These are phyloP conservation scores for Asarcornis scutulata DNA, from an alignment of 2,113 vertebrate species.

Conservation along the genomic window DNA sequence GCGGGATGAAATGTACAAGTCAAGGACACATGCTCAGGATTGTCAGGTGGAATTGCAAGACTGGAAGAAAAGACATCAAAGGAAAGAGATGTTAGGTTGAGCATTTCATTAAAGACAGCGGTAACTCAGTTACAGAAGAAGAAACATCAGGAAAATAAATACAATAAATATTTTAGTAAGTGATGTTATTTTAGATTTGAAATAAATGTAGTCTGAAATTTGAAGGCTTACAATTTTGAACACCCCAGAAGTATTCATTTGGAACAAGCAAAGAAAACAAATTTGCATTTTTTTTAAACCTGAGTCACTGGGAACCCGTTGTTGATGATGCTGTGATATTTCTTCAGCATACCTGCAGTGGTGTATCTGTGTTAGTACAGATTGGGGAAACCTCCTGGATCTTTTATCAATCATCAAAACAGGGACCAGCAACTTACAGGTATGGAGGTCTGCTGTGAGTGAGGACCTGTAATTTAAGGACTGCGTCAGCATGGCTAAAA, in stretches of 20 bases:
- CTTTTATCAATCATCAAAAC: neutral
- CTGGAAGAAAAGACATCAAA: neutral
- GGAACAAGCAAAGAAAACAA: neutral
- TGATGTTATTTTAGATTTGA: neutral
- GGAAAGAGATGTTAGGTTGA: neutral
- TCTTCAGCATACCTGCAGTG: neutral
- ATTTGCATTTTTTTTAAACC: neutral
- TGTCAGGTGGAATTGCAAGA: neutral
- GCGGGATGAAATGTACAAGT: neutral
- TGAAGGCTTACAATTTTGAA: neutral
- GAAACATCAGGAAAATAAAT: neutral
- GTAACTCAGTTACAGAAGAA: neutral
- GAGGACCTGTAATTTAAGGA: neutral
- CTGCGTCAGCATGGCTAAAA: neutral
- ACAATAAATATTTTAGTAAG: neutral
- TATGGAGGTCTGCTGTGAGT: neutral
- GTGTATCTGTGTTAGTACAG: neutral
- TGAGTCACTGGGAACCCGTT: neutral
- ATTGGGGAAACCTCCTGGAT: neutral
- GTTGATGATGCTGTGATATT: rapidly evolving
- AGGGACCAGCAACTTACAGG: neutral
- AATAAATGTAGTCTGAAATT: neutral
- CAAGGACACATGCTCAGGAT: neutral
- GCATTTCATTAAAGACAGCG: neutral
- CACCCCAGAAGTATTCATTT: neutral